phyloP scores from a whole-genome alignment of 1,140 invertebrate species.

The Drosophila bifasciata region DNA sequence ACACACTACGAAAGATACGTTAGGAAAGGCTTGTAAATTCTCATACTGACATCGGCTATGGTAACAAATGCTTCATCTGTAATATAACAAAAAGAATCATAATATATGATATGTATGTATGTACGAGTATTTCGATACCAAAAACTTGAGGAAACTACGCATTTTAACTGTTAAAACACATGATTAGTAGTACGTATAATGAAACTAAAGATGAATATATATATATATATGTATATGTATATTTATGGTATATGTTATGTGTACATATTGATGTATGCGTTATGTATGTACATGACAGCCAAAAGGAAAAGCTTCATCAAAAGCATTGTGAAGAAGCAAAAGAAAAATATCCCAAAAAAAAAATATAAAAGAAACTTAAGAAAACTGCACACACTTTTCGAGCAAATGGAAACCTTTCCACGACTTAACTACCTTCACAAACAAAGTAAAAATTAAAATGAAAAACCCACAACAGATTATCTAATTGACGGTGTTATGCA shows the following conservation, averaged over 20 bases:
- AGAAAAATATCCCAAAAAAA: conserved; percentile 28
- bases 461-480: conserved; percentile 56
- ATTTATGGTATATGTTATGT: conserved; percentile 36
- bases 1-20: conserved; percentile 27
- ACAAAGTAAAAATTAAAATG: conserved; percentile 52
- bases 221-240: conserved; percentile 33
- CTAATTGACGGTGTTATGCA: conserved; percentile 79
- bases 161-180: conserved; percentile 72
- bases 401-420: conserved; percentile 77
- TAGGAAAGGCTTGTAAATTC: conserved; percentile 73
- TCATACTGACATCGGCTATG: conserved; percentile 56
- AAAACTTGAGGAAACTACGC: conserved; percentile 44
- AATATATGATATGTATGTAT: not conserved
- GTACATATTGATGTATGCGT: conserved; percentile 43
- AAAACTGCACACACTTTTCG: conserved; percentile 71
- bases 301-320: conserved; percentile 51
- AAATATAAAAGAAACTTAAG: conserved; percentile 24
- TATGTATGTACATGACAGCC: conserved; percentile 51
- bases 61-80: conserved; percentile 73
- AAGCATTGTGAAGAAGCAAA: conserved; percentile 25
- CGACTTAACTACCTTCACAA: conserved; percentile 80
- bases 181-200: conserved; percentile 44
- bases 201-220: conserved; percentile 47
- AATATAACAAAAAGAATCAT: conserved; percentile 65
- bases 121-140: conserved; percentile 60